phyloP scores from a whole-genome alignment of 2,888 invertebrate genomes.

The Arrhopalites spinosus region DNA sequence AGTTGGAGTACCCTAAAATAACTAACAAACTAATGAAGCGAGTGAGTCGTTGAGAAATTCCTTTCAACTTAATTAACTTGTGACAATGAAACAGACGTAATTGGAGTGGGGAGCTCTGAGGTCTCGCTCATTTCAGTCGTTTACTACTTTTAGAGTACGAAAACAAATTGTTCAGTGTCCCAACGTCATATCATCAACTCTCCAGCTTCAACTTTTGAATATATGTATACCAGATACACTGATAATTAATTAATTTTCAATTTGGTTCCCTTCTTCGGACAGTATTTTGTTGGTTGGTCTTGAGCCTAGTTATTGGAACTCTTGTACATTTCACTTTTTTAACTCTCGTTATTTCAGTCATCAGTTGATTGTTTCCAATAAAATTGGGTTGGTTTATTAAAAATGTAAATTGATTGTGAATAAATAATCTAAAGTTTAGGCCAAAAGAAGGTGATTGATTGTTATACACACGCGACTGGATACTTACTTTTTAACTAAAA shows the following conservation, averaged over 20 bases:
- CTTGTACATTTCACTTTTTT: no score
- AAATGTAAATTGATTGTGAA: no score
- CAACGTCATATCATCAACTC: background rate
- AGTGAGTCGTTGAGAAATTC: conserved; percentile 11
- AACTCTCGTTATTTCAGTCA: no score
- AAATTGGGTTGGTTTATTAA: no score
- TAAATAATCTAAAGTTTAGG: no score
- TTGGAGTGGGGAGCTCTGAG: background rate
- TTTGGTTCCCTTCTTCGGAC: conserved; percentile 2
- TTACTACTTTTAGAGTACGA: background rate
- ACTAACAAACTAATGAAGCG: conserved; percentile 5
- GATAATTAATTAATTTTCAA: background rate
- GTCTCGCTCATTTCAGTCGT: background rate
- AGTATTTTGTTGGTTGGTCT: no score
- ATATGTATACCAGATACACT: background rate
- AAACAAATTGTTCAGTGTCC: background rate
- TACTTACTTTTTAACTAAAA: no score
- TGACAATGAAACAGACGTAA: conserved; percentile 13
- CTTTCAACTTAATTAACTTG: conserved; percentile 22
- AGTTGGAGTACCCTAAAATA: background rate
- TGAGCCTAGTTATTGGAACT: no score
- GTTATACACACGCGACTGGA: no score
- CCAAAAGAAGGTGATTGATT: no score
- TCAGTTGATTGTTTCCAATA: no score
- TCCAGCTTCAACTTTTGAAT: background rate